Evolutionary conservation across 2,888 invertebrate genomes (phyloP).

Genomic region (Trachelus troglodyta): DNA sequence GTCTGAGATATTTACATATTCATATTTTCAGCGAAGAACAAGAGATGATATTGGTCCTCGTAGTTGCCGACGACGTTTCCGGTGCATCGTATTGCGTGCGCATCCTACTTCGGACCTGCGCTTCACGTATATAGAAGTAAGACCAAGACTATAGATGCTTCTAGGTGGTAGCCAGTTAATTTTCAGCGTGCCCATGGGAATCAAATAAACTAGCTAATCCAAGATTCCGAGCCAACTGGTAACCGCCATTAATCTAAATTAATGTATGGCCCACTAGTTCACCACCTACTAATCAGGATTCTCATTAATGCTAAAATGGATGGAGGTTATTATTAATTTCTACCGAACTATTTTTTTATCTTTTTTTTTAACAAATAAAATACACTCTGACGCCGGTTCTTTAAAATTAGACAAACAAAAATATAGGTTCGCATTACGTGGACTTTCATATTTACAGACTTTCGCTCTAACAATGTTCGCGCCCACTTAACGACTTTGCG

Average conservation of each 20-base stretch:
- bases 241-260: conserved; percentile 53
- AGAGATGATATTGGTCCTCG: conserved; percentile 6
- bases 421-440: background rate
- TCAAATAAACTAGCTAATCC: conserved; percentile 32
- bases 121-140: background rate
- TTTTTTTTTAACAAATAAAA: background rate
- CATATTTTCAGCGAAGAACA: conserved; percentile 3
- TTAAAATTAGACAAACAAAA: background rate
- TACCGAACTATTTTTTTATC: background rate
- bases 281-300: conserved; percentile 30
- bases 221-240: conserved; percentile 26
- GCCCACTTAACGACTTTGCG: conserved; percentile 49
- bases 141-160: background rate
- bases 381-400: background rate
- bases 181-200: conserved; percentile 37
- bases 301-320: conserved; percentile 1
- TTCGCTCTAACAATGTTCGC: conserved; percentile 22
- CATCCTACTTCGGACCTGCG: background rate
- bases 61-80: background rate
- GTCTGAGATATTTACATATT: background rate
- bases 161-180: conserved; percentile 18
- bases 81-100: background rate
- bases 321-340: background rate
- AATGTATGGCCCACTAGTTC: conserved; percentile 39
- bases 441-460: background rate